phyloP scores from a whole-genome alignment of 2,113 vertebrate species.

The Acinonyx jubatus region DNA sequence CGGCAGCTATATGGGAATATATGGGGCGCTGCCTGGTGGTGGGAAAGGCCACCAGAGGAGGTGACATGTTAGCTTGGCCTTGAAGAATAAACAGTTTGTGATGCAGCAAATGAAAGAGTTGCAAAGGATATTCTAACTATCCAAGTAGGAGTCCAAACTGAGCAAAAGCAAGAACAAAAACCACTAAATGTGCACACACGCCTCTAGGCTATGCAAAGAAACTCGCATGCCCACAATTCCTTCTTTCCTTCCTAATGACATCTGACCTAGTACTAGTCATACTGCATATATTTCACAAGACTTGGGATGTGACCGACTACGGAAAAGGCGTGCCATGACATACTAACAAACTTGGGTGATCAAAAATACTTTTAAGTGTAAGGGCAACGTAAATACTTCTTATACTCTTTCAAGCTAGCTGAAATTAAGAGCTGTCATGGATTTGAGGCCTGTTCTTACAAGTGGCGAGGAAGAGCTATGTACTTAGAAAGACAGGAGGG shows the following conservation, averaged over 20 bases:
- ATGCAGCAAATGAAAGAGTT: neutral
- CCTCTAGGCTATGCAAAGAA: neutral
- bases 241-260: neutral
- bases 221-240: neutral
- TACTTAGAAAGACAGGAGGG: neutral
- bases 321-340: neutral
- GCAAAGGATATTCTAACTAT: neutral
- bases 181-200: neutral
- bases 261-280: neutral
- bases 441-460: neutral
- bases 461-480: neutral
- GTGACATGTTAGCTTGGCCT: neutral
- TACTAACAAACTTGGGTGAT: neutral
- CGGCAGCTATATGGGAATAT: rapidly evolving
- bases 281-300: neutral
- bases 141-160: neutral
- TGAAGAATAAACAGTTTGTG: neutral
- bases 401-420: neutral
- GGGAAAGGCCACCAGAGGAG: neutral
- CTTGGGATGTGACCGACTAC: neutral
- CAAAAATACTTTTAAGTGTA: neutral
- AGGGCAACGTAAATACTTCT: neutral
- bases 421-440: neutral
- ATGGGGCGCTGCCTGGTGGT: no score
- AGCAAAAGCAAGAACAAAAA: conserved; percentile 1